A percentile compares a stretch with the other conserved stretches of the same genome.
These are phyloP conservation scores for Tetramorium simillimum DNA, from an alignment of 1,140 invertebrate genomes.

Conservation along the genomic window DNA sequence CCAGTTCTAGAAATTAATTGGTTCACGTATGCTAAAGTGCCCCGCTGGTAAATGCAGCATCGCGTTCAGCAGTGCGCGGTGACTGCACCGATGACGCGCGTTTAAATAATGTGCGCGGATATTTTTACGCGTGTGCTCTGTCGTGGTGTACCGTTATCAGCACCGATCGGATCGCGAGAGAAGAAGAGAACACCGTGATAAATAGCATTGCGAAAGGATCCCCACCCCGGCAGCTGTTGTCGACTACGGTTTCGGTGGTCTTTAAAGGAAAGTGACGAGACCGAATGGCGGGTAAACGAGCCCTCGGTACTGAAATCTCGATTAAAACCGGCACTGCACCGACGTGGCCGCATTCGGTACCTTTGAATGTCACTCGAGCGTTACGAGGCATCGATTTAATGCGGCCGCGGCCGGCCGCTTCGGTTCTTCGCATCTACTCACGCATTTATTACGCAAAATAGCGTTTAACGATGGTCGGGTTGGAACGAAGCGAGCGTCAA, in stretches of 20 bases:
- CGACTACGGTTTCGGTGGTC: constrained; percentile 68
- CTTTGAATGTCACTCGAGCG: constrained; percentile 56
- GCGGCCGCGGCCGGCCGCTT: neutral
- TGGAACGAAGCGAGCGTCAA: constrained; percentile 12
- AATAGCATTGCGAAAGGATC: constrained; percentile 60
- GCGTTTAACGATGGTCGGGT: constrained; percentile 11
- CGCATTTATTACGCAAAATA: constrained; percentile 50
- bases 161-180: constrained; percentile 65
- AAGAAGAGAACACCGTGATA: constrained; percentile 62
- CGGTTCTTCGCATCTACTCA: constrained; percentile 45
- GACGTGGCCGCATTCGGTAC: constrained; percentile 44
- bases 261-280: constrained; percentile 74
- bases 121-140: constrained; percentile 28
- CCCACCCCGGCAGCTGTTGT: neutral
- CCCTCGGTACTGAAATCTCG: constrained; percentile 61
- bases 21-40: constrained; percentile 9
- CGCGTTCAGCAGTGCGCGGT: neutral
- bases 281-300: constrained; percentile 62
- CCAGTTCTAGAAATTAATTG: constrained; percentile 65
- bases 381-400: constrained; percentile 36
- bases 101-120: constrained; percentile 50
- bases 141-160: constrained; percentile 71
- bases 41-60: neutral
- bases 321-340: constrained; percentile 52
- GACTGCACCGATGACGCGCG: constrained; percentile 37